phyloP scores from a whole-genome alignment of 37 sponge, comb jelly and placozoan genomes.

The Haliclona indistincta region DNA sequence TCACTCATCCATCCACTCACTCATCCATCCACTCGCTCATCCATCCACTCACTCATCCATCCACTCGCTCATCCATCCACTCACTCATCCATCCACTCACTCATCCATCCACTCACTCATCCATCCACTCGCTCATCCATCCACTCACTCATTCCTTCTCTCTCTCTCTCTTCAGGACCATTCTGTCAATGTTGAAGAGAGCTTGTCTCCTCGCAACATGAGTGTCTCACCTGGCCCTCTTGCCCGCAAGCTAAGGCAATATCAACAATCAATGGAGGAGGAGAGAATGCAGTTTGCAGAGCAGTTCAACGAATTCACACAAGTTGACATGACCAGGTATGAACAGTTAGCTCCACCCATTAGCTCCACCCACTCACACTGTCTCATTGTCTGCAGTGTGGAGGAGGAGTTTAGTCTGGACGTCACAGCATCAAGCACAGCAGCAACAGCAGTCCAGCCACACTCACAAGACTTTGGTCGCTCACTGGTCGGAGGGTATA shows the following conservation, averaged over 20 bases:
- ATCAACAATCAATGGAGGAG: not conserved
- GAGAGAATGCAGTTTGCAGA: slow-evolving; percentile 15
- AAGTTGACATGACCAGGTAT: slow-evolving; percentile 16
- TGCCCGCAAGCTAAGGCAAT: too few relatives aligned
- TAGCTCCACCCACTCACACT: not conserved
- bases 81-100: too few relatives aligned
- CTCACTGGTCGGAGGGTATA: slow-evolving; percentile 53
- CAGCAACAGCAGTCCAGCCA: not conserved
- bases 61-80: too few relatives aligned
- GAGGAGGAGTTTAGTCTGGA: slow-evolving; percentile 19
- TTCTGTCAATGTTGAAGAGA: slow-evolving; percentile 29
- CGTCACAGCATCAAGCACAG: not conserved
- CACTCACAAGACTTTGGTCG: slow-evolving; percentile 63
- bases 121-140: too few relatives aligned
- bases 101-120: too few relatives aligned
- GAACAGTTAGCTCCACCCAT: slow-evolving; percentile 9
- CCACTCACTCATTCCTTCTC: too few relatives aligned
- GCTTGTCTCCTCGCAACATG: slow-evolving; percentile 6
- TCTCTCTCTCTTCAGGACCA: not conserved
- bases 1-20: too few relatives aligned
- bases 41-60: too few relatives aligned
- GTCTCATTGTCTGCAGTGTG: not conserved
- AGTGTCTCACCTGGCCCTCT: too few relatives aligned
- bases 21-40: too few relatives aligned
- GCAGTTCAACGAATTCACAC: slow-evolving; percentile 23